These are phyloP conservation scores for Galaxea fascicularis DNA, from an alignment of 92 coral and sea anemone species.

Conservation along the genomic window DNA sequence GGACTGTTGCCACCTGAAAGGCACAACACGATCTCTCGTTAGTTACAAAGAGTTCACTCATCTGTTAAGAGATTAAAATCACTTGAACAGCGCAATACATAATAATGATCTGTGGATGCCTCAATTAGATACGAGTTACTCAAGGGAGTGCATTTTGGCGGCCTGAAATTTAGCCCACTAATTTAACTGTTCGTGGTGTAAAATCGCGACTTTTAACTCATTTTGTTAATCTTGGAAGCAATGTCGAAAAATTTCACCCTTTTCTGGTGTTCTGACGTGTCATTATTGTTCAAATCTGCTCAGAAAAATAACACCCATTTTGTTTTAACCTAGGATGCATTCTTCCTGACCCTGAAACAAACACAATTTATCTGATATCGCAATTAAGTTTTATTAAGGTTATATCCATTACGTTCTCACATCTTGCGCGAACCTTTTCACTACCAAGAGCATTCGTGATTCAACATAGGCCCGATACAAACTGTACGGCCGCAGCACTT, in stretches of 20 bases:
- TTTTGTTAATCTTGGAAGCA: background rate
- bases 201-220: background rate
- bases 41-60: background rate
- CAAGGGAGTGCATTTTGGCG: background rate
- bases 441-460: background rate
- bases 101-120: background rate
- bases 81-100: background rate
- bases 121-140: background rate
- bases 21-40: background rate
- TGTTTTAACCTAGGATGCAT: background rate
- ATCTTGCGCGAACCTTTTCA: background rate
- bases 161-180: no score
- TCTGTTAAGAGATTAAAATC: background rate
- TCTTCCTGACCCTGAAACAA: slow-evolving; percentile 9
- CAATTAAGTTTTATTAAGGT: background rate
- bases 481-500: background rate
- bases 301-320: background rate
- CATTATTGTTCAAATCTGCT: background rate
- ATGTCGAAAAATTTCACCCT: background rate
- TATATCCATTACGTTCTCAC: background rate
- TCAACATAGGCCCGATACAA: no score
- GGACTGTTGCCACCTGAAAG: no score
- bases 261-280: background rate
- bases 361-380: background rate
- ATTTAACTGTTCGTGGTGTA: no score